These are phyloP conservation scores for Muscidifurax raptorellus DNA, from an alignment of 1,140 invertebrate genomes.

Conservation along the genomic window DNA sequence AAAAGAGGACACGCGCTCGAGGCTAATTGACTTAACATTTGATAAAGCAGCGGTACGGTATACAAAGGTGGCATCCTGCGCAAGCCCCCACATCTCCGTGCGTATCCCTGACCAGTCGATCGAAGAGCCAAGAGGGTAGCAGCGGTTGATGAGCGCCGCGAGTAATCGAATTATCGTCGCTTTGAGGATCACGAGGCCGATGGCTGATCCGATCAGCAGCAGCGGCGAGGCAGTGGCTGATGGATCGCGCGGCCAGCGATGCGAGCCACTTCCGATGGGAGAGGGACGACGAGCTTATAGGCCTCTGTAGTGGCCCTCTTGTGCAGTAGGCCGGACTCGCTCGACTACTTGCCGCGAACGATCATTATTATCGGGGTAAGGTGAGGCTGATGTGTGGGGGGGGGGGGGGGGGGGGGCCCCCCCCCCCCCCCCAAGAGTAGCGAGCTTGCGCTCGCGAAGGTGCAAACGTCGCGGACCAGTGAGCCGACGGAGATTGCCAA, in stretches of 20 bases:
- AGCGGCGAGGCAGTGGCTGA: conserved; percentile 64
- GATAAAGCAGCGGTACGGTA: conserved; percentile 26
- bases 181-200: conserved; percentile 74
- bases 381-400: no score
- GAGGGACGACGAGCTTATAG: neutral
- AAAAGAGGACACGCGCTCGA: conserved; percentile 6
- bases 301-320: conserved; percentile 47
- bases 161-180: conserved; percentile 76
- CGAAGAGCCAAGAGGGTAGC: conserved; percentile 44
- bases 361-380: neutral
- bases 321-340: conserved; percentile 56
- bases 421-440: no score
- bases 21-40: conserved; percentile 44
- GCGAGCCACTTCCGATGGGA: conserved; percentile 69
- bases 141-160: conserved; percentile 71
- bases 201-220: conserved; percentile 73
- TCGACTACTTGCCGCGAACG: neutral
- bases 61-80: neutral
- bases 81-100: neutral
- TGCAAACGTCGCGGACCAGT: conserved; percentile 55
- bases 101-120: neutral
- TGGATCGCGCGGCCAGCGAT: conserved; percentile 68
- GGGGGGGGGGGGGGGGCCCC: no score
- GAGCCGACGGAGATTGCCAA: conserved; percentile 54
- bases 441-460: no score